phyloP scores from a whole-genome alignment of 2,888 invertebrate genomes.

The Penaeus monodon region DNA sequence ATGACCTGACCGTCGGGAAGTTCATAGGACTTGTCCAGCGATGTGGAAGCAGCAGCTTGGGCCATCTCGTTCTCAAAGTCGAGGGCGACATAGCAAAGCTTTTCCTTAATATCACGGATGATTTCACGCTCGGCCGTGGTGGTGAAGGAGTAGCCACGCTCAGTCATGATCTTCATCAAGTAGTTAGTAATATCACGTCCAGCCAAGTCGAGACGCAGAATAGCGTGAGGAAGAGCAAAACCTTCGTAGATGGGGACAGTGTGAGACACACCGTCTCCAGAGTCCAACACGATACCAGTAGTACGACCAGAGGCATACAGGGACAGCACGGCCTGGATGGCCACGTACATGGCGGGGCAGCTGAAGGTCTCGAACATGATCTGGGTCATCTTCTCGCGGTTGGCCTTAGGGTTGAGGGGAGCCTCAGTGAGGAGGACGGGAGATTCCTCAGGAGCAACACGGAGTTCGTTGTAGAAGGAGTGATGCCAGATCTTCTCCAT shows the following conservation, averaged over 20 bases:
- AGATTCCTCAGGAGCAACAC: slow-evolving; percentile 93
- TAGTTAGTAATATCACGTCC: slow-evolving; percentile 83
- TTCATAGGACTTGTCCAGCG: slow-evolving; percentile 93
- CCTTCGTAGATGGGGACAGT: slow-evolving; percentile 52
- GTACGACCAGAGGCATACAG: slow-evolving; percentile 72
- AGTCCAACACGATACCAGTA: slow-evolving; percentile 68
- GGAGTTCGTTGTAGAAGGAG: slow-evolving; percentile 97
- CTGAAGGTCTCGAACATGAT: slow-evolving; percentile 73
- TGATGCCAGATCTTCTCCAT: slow-evolving; percentile 99
- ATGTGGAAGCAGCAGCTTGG: slow-evolving; percentile 81
- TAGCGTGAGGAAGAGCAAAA: slow-evolving; percentile 89
- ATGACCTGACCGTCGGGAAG: slow-evolving; percentile 91
- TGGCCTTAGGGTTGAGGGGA: slow-evolving; percentile 93
- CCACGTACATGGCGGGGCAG: slow-evolving; percentile 72
- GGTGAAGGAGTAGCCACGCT: slow-evolving; percentile 52
- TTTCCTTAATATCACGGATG: slow-evolving; percentile 81
- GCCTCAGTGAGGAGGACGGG: slow-evolving; percentile 83
- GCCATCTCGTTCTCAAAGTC: slow-evolving; percentile 60
- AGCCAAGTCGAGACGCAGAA: slow-evolving; percentile 95
- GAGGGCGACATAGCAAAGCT: slow-evolving; percentile 69
- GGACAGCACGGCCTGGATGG: slow-evolving; percentile 74
- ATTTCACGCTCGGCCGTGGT: slow-evolving; percentile 61
- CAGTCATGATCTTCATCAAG: slow-evolving; percentile 48
- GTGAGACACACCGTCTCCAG: slow-evolving; percentile 68
- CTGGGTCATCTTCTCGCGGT: slow-evolving; percentile 93